A percentile compares a stretch with the other conserved stretches of the same genome.
Conservation (phyloP, 2,888 invertebrate species). For the Caenorhabditis sp. region DNA sequence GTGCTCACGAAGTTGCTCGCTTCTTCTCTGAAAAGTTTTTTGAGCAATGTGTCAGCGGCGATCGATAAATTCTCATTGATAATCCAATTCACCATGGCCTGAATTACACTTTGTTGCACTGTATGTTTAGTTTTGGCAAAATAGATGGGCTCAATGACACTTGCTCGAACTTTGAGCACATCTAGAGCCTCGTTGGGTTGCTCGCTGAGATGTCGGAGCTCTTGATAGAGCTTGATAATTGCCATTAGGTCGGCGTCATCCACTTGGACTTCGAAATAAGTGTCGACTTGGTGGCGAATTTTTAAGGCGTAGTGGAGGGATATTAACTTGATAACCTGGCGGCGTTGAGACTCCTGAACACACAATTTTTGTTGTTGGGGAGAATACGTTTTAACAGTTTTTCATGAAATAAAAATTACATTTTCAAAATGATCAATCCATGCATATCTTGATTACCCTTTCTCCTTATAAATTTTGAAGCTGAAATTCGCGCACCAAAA, state of each 20-base stretch:
- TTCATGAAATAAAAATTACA: too few species aligned
- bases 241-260: conserved; percentile 35
- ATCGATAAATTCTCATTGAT: conserved; percentile 24
- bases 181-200: conserved; percentile 32
- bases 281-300: conserved; percentile 12
- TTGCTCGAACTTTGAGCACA: conserved; percentile 14
- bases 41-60: conserved; percentile 33
- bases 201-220: conserved; percentile 24
- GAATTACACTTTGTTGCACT: conserved; percentile 13
- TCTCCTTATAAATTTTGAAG: too few species aligned
- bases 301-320: conserved; percentile 27
- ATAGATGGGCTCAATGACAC: conserved; percentile 31
- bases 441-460: too few species aligned
- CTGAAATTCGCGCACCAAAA: too few species aligned
- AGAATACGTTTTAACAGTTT: too few species aligned
- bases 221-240: conserved; percentile 26
- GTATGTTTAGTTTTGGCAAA: conserved; percentile 16
- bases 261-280: conserved; percentile 12
- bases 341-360: conserved; percentile 26
- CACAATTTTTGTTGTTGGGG: too few species aligned
- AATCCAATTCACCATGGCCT: conserved; percentile 37
- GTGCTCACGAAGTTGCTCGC: conserved; percentile 22
- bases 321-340: conserved; percentile 22
- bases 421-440: too few species aligned
- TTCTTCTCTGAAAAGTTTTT: conserved; percentile 18